phyloP scores from a whole-genome alignment of 1,140 invertebrate species.

The Globodera ellingtonae region DNA sequence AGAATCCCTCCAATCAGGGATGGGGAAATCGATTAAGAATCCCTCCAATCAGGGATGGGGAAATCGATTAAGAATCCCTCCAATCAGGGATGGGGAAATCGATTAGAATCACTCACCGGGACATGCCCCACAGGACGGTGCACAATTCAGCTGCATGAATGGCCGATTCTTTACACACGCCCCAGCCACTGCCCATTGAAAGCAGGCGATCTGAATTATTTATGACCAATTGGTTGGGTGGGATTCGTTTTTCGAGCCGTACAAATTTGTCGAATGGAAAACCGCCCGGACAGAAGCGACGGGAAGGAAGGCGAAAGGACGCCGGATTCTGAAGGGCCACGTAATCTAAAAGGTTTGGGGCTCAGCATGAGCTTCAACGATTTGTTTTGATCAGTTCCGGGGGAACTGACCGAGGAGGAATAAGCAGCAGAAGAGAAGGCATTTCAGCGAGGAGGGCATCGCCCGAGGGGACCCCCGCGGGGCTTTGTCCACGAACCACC shows the following conservation, averaged over 20 bases:
- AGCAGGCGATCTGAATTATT: slow-evolving; percentile 23
- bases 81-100: no score
- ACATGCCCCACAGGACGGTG: slow-evolving; percentile 37
- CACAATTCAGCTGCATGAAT: slow-evolving; percentile 46
- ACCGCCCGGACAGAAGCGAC: slow-evolving; percentile 27
- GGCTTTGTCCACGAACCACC: neutral
- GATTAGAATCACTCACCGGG: neutral
- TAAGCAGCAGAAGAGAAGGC: neutral
- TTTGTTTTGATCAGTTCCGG: no score
- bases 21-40: no score
- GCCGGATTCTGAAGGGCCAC: slow-evolving; percentile 7
- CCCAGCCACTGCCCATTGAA: slow-evolving; percentile 34
- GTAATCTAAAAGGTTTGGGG: slow-evolving; percentile 3
- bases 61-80: no score
- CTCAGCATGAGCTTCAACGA: neutral
- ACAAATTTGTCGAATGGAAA: slow-evolving; percentile 8
- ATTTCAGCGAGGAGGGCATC: neutral
- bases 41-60: no score
- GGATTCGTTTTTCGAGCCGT: neutral
- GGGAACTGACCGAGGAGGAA: neutral
- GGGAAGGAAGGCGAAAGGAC: neutral
- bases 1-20: no score
- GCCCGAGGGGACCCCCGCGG: neutral
- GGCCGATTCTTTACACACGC: slow-evolving; percentile 41
- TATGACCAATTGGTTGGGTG: slow-evolving; percentile 16